Conservation (phyloP, 1,140 invertebrate genomes). For the Drosophila ironensis region DNA sequence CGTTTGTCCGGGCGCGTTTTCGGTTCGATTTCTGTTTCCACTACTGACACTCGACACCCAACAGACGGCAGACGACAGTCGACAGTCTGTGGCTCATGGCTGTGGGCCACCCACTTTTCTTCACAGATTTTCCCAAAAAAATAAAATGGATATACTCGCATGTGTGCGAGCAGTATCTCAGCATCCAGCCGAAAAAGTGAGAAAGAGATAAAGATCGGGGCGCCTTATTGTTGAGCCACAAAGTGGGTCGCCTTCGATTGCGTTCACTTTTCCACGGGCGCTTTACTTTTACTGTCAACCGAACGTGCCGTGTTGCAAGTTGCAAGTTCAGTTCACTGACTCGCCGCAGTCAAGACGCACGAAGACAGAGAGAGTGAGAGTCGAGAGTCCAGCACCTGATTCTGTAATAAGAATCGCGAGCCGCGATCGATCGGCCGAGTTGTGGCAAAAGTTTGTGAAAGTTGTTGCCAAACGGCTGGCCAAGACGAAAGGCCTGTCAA, state of each 20-base stretch:
- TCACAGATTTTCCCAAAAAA: constrained; percentile 37
- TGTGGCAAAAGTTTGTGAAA: constrained; percentile 64
- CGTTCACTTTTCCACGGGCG: constrained; percentile 66
- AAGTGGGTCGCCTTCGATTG: constrained; percentile 68
- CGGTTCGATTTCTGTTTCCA: constrained; percentile 28
- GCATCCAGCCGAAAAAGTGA: not conserved
- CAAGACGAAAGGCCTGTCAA: constrained; percentile 44
- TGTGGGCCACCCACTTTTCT: constrained; percentile 68
- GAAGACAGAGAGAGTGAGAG: constrained; percentile 8
- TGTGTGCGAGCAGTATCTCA: constrained; percentile 15
- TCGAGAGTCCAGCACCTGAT: constrained; percentile 72
- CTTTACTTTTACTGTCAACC: constrained; percentile 74
- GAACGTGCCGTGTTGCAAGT: constrained; percentile 38
- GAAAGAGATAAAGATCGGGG: constrained; percentile 15
- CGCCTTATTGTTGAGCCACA: constrained; percentile 27
- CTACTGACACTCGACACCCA: constrained; percentile 13
- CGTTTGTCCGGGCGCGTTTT: constrained; percentile 20
- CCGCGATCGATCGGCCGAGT: constrained; percentile 36
- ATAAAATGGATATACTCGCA: not conserved
- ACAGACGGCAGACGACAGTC: constrained; percentile 16
- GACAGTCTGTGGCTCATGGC: constrained; percentile 48
- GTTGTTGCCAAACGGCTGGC: constrained; percentile 54
- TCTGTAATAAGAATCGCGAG: constrained; percentile 72
- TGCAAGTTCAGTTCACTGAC: constrained; percentile 62
- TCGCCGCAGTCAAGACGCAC: constrained; percentile 8